Evolutionary conservation across 2,113 vertebrate genomes (phyloP).

Genomic region (Gasterosteus nipponicus): DNA sequence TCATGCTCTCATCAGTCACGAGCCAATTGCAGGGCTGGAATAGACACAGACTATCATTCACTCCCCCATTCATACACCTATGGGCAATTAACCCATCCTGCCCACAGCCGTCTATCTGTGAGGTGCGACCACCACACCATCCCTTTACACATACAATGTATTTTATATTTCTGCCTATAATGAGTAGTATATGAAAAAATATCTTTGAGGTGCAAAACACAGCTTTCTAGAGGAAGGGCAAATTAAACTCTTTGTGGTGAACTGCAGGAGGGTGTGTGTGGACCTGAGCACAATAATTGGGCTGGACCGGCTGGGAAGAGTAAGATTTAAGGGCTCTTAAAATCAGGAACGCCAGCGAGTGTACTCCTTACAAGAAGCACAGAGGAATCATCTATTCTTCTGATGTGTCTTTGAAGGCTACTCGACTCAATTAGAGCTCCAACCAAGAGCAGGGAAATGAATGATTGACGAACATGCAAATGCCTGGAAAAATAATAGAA

Average conservation of each 20-base stretch:
- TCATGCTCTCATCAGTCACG: not conserved
- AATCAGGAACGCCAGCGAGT: constrained; percentile 16
- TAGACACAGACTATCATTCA: too few species aligned
- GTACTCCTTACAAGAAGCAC: constrained; percentile 3
- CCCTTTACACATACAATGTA: too few species aligned
- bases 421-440: constrained; percentile 24
- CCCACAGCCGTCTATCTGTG: too few species aligned
- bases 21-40: too few species aligned
- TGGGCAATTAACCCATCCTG: too few species aligned
- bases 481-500: constrained; percentile 9
- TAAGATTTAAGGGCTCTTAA: constrained; percentile 29
- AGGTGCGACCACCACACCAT: too few species aligned
- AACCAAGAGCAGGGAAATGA: constrained; percentile 13
- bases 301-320: not conserved
- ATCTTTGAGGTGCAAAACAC: not conserved
- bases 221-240: constrained; percentile 5
- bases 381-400: not conserved
- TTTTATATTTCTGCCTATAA: too few species aligned
- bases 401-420: constrained; percentile 14
- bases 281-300: constrained; percentile 16
- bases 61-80: too few species aligned
- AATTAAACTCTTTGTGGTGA: not conserved
- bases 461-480: not conserved
- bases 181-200: not conserved
- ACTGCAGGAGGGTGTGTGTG: not conserved